These are phyloP conservation scores for Spicauda simplicius DNA, from an alignment of 2,888 invertebrate species.

Conservation along the genomic window DNA sequence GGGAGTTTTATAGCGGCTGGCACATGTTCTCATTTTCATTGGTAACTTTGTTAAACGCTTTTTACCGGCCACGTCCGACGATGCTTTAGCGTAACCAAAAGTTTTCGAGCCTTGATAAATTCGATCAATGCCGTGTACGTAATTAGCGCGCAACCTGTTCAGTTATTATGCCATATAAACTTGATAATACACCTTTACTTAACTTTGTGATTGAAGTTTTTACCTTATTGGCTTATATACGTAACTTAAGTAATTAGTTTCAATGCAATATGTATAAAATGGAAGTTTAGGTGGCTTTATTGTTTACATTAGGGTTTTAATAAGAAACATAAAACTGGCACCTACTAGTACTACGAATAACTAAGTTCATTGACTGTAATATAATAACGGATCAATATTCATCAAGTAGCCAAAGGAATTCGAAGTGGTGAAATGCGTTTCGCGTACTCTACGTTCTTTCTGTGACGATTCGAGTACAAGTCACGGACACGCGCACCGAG, in stretches of 20 bases:
- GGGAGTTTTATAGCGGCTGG: slow-evolving; percentile 59
- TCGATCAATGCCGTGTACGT: slow-evolving; percentile 7
- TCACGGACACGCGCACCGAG: slow-evolving; percentile 23
- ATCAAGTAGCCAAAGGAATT: slow-evolving; percentile 26
- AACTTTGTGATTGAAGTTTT: too few species aligned
- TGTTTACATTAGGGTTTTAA: too few species aligned
- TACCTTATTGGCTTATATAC: neutral
- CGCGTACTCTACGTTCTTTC: slow-evolving; percentile 30
- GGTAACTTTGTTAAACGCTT: slow-evolving; percentile 38
- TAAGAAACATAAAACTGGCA: too few species aligned
- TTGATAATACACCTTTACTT: slow-evolving; percentile 1
- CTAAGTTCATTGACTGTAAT: slow-evolving; percentile 26
- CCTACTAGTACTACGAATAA: slow-evolving; percentile 4
- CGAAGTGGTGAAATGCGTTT: slow-evolving; percentile 34
- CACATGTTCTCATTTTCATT: slow-evolving; percentile 56
- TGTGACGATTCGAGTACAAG: slow-evolving; percentile 7
- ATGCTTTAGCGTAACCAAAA: slow-evolving; percentile 9
- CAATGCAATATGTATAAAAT: neutral
- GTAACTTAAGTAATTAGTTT: neutral
- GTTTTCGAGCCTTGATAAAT: slow-evolving; percentile 16
- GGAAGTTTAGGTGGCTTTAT: too few species aligned
- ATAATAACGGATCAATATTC: slow-evolving; percentile 35
- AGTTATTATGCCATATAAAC: neutral
- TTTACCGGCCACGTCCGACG: slow-evolving; percentile 12
- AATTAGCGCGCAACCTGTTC: neutral